A percentile compares a stretch with the other conserved stretches of the same genome.
Conservation (phyloP, 2,113 vertebrate genomes). For the Asarcornis scutulata region DNA sequence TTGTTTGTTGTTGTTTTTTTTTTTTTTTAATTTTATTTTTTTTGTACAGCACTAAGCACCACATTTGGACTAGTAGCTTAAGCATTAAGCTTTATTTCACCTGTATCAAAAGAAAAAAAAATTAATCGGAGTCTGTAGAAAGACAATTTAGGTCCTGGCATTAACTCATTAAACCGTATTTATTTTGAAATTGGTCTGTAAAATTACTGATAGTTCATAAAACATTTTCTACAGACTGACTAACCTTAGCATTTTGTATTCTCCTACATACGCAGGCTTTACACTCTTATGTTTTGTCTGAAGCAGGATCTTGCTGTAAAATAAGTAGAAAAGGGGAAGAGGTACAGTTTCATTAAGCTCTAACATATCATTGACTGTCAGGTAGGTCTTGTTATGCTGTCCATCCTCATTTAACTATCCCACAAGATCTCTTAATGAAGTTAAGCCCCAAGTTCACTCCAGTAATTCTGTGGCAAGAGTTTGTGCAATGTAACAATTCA, state of each 20-base stretch:
- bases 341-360: slow-evolving; percentile 71
- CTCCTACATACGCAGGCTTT: slow-evolving; percentile 2
- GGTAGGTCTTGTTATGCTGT: slow-evolving; percentile 84
- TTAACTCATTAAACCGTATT: background rate
- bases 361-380: slow-evolving; percentile 78
- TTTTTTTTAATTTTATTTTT: background rate
- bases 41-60: background rate
- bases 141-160: background rate
- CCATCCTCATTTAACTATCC: slow-evolving; percentile 92
- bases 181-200: background rate
- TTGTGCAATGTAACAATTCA: slow-evolving; percentile 97
- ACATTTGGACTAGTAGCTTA: background rate
- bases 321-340: slow-evolving; percentile 62
- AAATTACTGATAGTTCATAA: background rate
- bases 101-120: background rate
- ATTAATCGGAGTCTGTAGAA: background rate
- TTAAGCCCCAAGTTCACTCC: slow-evolving; percentile 91
- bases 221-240: background rate
- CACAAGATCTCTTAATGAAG: slow-evolving; percentile 98
- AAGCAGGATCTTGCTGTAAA: slow-evolving; percentile 40
- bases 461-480: slow-evolving; percentile 93
- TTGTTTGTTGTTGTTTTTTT: background rate
- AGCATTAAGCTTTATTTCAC: background rate
- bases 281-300: slow-evolving; percentile 30
- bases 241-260: background rate